These are phyloP conservation scores for Bolborhynchus lineola DNA, from an alignment of 2,113 vertebrate species.

Conservation along the genomic window DNA sequence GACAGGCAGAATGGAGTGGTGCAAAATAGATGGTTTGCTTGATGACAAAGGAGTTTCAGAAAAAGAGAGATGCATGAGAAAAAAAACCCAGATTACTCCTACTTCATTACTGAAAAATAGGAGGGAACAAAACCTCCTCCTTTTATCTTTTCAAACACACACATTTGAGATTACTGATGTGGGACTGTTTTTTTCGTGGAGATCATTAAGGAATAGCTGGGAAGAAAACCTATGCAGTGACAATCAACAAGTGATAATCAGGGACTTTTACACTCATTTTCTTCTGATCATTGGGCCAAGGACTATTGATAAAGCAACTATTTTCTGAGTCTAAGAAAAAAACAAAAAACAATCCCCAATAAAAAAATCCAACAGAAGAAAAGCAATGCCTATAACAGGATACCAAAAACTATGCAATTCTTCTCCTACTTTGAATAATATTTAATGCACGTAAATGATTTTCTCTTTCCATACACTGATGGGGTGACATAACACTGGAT, in stretches of 20 bases:
- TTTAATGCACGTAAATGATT: neutral
- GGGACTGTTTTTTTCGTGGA: neutral
- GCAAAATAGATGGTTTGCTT: neutral
- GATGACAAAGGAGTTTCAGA: neutral
- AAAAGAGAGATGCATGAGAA: neutral
- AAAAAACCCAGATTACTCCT: neutral
- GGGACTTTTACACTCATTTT: neutral
- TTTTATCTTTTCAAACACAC: neutral
- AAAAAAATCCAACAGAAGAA: neutral
- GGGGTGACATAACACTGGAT: neutral
- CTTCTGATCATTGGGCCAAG: neutral
- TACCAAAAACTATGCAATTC: neutral
- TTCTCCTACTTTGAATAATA: neutral
- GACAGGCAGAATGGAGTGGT: neutral
- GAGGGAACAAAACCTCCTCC: neutral
- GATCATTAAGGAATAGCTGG: neutral
- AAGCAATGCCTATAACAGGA: neutral
- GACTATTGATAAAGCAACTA: neutral
- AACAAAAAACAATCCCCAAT: neutral
- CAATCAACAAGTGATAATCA: neutral
- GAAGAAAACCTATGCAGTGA: neutral
- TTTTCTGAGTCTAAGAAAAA: neutral
- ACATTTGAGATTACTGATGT: neutral
- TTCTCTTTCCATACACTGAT: neutral
- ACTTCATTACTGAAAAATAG: neutral